phyloP scores from a whole-genome alignment of 2,113 vertebrate genomes.

The Clarias batrachus region DNA sequence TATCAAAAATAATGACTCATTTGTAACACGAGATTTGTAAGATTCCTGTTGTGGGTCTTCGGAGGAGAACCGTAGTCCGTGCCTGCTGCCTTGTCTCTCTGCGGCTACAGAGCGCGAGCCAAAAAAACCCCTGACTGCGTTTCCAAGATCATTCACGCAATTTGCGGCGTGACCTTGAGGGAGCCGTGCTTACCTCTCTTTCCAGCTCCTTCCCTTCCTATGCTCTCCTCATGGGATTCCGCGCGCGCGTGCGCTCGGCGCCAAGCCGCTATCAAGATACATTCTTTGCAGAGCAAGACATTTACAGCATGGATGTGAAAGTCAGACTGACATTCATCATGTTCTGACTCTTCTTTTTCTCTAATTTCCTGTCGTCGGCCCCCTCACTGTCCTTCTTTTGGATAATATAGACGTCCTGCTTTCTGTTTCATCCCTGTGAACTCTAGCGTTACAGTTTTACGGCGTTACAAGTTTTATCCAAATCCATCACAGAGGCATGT shows the following conservation, averaged over 20 bases:
- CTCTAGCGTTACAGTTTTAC: background rate
- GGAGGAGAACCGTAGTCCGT: slow-evolving; percentile 56
- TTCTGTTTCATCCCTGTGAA: background rate
- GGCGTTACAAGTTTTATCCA: no score
- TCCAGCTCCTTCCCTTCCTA: slow-evolving; percentile 14
- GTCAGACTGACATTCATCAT: slow-evolving; percentile 37
- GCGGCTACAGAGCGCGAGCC: slow-evolving; percentile 60
- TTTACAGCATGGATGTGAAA: slow-evolving; percentile 8
- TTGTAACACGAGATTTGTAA: slow-evolving; percentile 59
- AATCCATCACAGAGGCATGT: background rate
- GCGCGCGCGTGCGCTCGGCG: background rate
- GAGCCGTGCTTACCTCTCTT: slow-evolving; percentile 40
- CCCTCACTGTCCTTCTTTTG: slow-evolving; percentile 38
- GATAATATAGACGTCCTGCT: background rate
- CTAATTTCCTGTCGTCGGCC: slow-evolving; percentile 45
- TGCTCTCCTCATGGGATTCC: slow-evolving; percentile 13
- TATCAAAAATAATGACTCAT: slow-evolving; percentile 61
- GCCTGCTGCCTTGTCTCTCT: slow-evolving; percentile 48
- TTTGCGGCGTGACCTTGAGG: slow-evolving; percentile 67
- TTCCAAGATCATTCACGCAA: slow-evolving; percentile 58
- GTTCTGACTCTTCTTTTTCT: slow-evolving; percentile 35
- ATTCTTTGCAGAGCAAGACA: background rate
- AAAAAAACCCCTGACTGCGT: slow-evolving; percentile 53
- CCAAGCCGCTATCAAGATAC: slow-evolving; percentile 23
- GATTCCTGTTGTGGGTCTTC: slow-evolving; percentile 55